Conservation (phyloP, 2,888 invertebrate species). For the Clepsis dumicolana region DNA sequence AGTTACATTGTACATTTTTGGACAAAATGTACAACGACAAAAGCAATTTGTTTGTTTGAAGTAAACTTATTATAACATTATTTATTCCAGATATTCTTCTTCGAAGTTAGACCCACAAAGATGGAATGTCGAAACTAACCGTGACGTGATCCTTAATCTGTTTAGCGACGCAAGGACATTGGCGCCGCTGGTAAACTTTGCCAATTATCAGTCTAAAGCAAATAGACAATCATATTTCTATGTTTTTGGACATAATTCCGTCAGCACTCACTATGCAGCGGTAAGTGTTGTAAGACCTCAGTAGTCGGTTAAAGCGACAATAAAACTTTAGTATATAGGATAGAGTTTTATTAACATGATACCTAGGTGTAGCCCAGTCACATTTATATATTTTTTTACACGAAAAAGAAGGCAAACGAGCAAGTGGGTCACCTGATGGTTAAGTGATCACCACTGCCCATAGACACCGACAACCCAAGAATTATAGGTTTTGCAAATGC, state of each 20-base stretch:
- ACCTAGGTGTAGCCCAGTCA: too few species aligned
- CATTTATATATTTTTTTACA: too few species aligned
- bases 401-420: too few species aligned
- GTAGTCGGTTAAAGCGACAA: not conserved
- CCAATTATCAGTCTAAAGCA: constrained; percentile 90
- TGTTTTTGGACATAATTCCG: constrained; percentile 94
- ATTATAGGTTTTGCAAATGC: too few species aligned
- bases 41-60: constrained; percentile 1
- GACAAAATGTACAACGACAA: constrained; percentile 7
- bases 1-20: not conserved
- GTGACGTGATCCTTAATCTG: constrained; percentile 94
- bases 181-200: constrained; percentile 92
- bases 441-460: too few species aligned
- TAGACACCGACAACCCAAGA: too few species aligned
- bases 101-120: constrained; percentile 86
- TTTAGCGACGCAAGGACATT: constrained; percentile 95
- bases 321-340: too few species aligned
- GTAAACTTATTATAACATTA: constrained; percentile 17
- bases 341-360: too few species aligned
- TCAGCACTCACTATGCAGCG: constrained; percentile 91
- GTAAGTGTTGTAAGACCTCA: constrained; percentile 82
- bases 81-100: constrained; percentile 81
- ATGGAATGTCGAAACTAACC: constrained; percentile 86
- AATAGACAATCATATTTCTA: constrained; percentile 94
- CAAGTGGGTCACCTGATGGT: too few species aligned